Evolutionary conservation across 2,113 vertebrate genomes (phyloP), one percentile per base, ranked within the genome.

Genomic region (Epinephelus cyanopodus): DNA sequence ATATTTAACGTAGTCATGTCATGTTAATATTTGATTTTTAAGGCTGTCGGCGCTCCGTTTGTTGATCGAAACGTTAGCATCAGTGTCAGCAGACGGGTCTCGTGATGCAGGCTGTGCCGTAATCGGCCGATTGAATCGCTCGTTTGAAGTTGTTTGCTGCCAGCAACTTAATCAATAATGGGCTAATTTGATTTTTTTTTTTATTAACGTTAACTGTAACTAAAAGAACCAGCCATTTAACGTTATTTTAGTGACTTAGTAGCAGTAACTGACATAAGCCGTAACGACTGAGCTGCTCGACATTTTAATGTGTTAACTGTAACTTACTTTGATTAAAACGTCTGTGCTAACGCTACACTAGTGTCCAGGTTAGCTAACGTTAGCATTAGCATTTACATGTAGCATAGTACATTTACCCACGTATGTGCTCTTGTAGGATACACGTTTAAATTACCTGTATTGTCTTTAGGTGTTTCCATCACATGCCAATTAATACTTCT

Each of bases 61-160:
- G 25, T 74, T 42, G 21, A 53, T 23, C 23, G 57, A 25, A 54
- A 42, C 6, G 67, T 73, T 77, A 66, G 79, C 78, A 25, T 69
- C 64, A 14, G 69, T 72, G 85, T 84, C 83, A 83, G 80, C 83
- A 42, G 88, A 74, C 79, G n/a, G 54, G 89, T 93, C 91, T 81
- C 87, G 91, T 92, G 91, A 89, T 76, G 60, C 80, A 10, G 45
- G n/a, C 61, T 65, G 72, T 65, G 72, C 66, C 60, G 9, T 27
- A 61, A 63, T 56, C 39, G 9, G 25, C 37, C 14, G 33, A 29
- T 5, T 10, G 11, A 29, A 1, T 62, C 27, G 74, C 13, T 42
- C 54, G 21, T 18, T 25, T 27, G 2, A 5, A 37, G n/a, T 17
- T 61, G 23, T 42, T 27, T 15, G 23, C 17, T 1, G 17, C 12